phyloP scores from a whole-genome alignment of 2,113 vertebrate species.

The Mus spicilegus region DNA sequence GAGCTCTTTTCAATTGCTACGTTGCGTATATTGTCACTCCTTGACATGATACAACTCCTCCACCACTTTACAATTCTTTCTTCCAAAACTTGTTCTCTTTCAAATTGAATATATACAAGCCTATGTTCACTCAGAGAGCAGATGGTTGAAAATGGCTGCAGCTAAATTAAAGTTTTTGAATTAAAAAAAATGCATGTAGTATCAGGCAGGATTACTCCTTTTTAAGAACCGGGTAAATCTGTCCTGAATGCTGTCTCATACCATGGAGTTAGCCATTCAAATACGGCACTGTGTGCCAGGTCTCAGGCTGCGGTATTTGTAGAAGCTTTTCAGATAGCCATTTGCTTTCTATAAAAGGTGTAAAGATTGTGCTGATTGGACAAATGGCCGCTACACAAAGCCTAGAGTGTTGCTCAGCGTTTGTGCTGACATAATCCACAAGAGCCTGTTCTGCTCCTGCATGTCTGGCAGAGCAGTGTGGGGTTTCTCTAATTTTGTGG shows the following conservation, averaged over 20 bases:
- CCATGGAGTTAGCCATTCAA: conserved; percentile 79
- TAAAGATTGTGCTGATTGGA: conserved; percentile 84
- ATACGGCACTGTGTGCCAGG: conserved; percentile 31
- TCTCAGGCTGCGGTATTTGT: conserved; percentile 50
- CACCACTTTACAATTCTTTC: conserved; percentile 72
- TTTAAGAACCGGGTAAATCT: conserved; percentile 80
- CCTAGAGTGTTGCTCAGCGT: conserved; percentile 47
- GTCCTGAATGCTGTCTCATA: conserved; percentile 81
- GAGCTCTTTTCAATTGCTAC: neutral
- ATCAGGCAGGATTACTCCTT: conserved; percentile 78
- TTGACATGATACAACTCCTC: conserved; percentile 47
- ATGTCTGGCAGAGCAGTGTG: neutral
- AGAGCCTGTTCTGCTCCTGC: neutral
- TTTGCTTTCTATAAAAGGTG: conserved; percentile 78
- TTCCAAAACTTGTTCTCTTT: conserved; percentile 70
- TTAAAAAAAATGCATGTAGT: conserved; percentile 39
- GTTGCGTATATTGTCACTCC: conserved; percentile 36
- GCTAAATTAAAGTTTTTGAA: conserved; percentile 58
- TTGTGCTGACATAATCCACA: neutral
- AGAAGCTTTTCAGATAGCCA: conserved; percentile 78
- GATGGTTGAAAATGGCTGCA: conserved; percentile 64
- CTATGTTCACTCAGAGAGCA: conserved; percentile 69
- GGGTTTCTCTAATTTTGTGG: neutral
- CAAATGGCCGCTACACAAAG: conserved; percentile 68
- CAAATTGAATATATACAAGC: conserved; percentile 51